Percentiles rank a stretch among this genome's conserved stretches.
Evolutionary conservation across 2,888 invertebrate species (phyloP).

Genomic region (Aphidoletes aphidimyza): DNA sequence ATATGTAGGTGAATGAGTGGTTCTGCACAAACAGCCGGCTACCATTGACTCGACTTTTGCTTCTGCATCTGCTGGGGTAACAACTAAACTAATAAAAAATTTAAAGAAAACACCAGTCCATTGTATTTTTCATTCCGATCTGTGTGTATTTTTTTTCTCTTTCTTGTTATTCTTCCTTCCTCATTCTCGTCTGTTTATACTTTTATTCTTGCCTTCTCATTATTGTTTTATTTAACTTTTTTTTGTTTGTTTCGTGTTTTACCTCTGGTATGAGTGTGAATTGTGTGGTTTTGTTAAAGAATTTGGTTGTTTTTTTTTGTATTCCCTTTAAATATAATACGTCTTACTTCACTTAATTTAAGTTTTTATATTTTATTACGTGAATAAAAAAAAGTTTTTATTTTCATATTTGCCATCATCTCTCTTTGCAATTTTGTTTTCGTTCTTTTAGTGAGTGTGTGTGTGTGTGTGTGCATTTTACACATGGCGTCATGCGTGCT

Average conservation of each 20-base stretch:
- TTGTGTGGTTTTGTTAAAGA: constrained; percentile 44
- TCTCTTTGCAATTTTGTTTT: not conserved
- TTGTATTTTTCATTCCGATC: constrained; percentile 2
- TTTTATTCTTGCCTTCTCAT: not conserved
- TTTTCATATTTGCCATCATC: not conserved
- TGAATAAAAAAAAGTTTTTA: constrained; percentile 47
- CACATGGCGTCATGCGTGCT: too few relatives aligned
- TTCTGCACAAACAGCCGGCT: not conserved
- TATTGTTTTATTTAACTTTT: constrained; percentile 48
- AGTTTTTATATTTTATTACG: constrained; percentile 51
- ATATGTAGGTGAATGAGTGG: too few relatives aligned
- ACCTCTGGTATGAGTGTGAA: constrained; percentile 23
- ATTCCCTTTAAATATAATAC: constrained; percentile 47
- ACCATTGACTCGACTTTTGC: too few relatives aligned
- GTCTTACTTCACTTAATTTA: constrained; percentile 49
- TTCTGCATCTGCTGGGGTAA: not conserved
- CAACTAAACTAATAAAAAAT: constrained; percentile 14
- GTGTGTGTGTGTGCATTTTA: not conserved
- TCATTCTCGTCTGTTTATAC: constrained; percentile 11
- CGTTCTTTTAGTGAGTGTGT: not conserved
- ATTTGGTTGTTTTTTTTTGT: too few relatives aligned
- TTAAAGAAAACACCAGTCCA: constrained; percentile 26
- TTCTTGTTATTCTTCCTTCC: not conserved
- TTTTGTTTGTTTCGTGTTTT: not conserved
- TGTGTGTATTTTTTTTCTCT: not conserved